phyloP scores from a whole-genome alignment of 2,888 invertebrate species.

The Chrysodeixis includens region DNA sequence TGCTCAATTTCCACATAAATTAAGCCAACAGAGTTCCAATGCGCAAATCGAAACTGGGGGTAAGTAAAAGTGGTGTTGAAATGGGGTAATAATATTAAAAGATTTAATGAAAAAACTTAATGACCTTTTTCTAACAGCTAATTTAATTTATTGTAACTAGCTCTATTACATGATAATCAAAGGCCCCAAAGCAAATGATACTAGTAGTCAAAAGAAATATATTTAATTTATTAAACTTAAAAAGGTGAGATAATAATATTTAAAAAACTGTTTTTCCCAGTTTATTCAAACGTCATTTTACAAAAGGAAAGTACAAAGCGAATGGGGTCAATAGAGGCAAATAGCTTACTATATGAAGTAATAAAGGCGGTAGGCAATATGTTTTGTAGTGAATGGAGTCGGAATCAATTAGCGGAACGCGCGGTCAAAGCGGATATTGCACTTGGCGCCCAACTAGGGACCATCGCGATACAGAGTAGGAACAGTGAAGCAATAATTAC shows the following conservation, averaged over 20 bases:
- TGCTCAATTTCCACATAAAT: slow-evolving; percentile 5
- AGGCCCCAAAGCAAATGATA: too few species aligned
- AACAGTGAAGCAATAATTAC: slow-evolving; percentile 20
- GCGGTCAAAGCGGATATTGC: slow-evolving; percentile 69
- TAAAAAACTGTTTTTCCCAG: too few species aligned
- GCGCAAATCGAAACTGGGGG: background rate
- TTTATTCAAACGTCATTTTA: background rate
- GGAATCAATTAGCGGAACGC: slow-evolving; percentile 72
- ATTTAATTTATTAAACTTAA: too few species aligned
- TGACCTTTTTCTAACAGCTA: too few species aligned
- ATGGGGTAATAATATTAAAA: background rate
- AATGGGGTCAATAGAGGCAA: slow-evolving; percentile 5
- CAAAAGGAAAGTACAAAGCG: background rate
- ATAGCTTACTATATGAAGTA: slow-evolving; percentile 8
- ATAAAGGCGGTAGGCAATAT: slow-evolving; percentile 34
- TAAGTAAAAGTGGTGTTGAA: background rate
- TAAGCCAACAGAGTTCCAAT: background rate
- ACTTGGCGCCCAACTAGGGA: slow-evolving; percentile 45
- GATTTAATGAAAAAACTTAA: background rate
- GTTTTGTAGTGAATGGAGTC: slow-evolving; percentile 58
- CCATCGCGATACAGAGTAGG: slow-evolving; percentile 38
- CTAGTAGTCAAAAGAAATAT: too few species aligned
- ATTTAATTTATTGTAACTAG: too few species aligned
- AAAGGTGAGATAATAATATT: too few species aligned
- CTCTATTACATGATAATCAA: too few species aligned